A percentile compares a stretch with the other conserved stretches of the same genome.
Conservation (phyloP, 1,140 invertebrate species). For the Lerema accius region DNA sequence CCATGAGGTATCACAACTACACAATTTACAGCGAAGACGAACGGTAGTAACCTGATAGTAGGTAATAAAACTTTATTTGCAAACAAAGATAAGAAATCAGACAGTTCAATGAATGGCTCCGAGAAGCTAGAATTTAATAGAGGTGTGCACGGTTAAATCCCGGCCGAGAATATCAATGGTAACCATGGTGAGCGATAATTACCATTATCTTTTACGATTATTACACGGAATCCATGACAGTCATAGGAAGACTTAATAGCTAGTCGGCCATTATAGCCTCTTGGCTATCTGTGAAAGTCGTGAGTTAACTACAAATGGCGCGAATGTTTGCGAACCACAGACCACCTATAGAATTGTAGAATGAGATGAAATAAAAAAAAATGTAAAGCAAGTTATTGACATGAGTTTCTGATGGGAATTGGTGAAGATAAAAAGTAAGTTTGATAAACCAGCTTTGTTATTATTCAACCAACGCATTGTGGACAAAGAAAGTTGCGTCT, state of each 20-base stretch:
- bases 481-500: too few relatives aligned
- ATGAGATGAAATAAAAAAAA: too few relatives aligned
- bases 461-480: too few relatives aligned
- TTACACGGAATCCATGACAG: constrained; percentile 3
- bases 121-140: background rate
- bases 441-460: too few relatives aligned
- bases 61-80: constrained; percentile 3
- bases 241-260: constrained; percentile 2
- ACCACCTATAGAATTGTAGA: too few relatives aligned
- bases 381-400: too few relatives aligned
- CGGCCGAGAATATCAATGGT: background rate
- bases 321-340: too few relatives aligned
- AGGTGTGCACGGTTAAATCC: background rate
- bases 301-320: background rate
- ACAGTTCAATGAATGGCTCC: background rate
- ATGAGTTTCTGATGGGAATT: too few relatives aligned
- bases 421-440: too few relatives aligned
- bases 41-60: background rate
- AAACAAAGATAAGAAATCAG: constrained; percentile 2
- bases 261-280: background rate
- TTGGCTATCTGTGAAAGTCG: background rate
- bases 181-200: background rate
- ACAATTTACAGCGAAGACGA: background rate
- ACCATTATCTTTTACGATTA: constrained; percentile 1
- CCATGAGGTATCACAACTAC: background rate